Conservation (phyloP, 2,797 vertebrate genomes). For the Coranthus polyacanthus region DNA sequence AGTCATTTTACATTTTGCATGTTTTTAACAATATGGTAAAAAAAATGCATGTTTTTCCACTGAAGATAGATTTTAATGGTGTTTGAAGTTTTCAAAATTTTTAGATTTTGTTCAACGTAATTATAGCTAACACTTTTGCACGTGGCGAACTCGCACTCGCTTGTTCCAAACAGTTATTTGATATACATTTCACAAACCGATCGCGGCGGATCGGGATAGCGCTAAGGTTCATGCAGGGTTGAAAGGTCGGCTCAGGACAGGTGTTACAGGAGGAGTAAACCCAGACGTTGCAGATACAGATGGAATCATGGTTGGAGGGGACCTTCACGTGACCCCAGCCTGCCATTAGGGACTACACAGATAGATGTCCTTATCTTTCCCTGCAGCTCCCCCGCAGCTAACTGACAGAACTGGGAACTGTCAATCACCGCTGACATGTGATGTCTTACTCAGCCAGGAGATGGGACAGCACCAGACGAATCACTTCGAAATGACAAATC, state of each 20-base stretch:
- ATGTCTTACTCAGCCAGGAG: slow-evolving; percentile 78
- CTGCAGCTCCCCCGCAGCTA: slow-evolving; percentile 80
- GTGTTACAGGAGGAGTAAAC: slow-evolving; percentile 72
- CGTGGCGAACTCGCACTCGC: too few relatives aligned
- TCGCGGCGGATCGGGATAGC: slow-evolving; percentile 16
- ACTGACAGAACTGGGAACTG: slow-evolving; percentile 79
- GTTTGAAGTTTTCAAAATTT: too few relatives aligned
- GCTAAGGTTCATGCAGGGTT: slow-evolving; percentile 56
- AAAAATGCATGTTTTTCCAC: too few relatives aligned
- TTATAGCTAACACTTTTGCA: too few relatives aligned
- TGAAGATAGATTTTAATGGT: too few relatives aligned
- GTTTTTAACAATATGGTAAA: too few relatives aligned
- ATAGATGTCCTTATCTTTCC: slow-evolving; percentile 83
- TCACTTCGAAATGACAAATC: slow-evolving; percentile 79
- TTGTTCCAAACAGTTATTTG: too few relatives aligned
- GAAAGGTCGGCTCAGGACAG: slow-evolving; percentile 70
- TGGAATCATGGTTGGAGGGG: slow-evolving; percentile 66
- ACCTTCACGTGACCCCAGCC: slow-evolving; percentile 77
- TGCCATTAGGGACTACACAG: slow-evolving; percentile 78
- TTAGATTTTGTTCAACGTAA: too few relatives aligned
- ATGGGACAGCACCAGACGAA: slow-evolving; percentile 76
- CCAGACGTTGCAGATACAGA: slow-evolving; percentile 70
- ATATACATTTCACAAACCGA: slow-evolving; percentile 1
- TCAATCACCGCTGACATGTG: slow-evolving; percentile 80
- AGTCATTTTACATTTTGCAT: too few relatives aligned